Conservation (phyloP, 92 coral and sea anemone genomes). For the Hydrozoanthus gracilis region DNA sequence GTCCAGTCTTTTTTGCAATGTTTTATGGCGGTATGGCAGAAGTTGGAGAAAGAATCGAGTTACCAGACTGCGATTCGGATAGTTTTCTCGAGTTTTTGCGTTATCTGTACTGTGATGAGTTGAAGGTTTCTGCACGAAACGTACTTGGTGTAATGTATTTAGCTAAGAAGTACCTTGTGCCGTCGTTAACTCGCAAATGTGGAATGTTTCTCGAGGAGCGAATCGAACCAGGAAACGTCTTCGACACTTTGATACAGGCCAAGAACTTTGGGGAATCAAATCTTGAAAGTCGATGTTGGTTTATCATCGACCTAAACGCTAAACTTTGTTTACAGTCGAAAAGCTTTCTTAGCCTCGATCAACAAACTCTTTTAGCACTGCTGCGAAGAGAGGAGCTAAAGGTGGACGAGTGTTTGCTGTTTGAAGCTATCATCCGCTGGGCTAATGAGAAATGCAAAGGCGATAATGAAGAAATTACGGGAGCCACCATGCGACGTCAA, state of each 20-base stretch:
- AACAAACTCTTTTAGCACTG: slow-evolving; percentile 45
- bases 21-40: slow-evolving; percentile 78
- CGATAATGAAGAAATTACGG: slow-evolving; percentile 56
- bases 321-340: slow-evolving; percentile 55
- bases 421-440: slow-evolving; percentile 70
- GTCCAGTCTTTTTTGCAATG: slow-evolving; percentile 85
- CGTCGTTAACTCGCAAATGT: slow-evolving; percentile 71
- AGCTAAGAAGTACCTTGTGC: slow-evolving; percentile 78
- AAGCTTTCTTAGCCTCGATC: slow-evolving; percentile 61
- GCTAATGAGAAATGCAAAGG: slow-evolving; percentile 57
- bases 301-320: slow-evolving; percentile 63
- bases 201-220: slow-evolving; percentile 63
- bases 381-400: slow-evolving; percentile 64
- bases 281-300: slow-evolving; percentile 75
- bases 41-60: slow-evolving; percentile 53
- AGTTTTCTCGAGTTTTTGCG: slow-evolving; percentile 77
- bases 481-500: slow-evolving; percentile 54
- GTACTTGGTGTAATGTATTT: slow-evolving; percentile 73
- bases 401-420: slow-evolving; percentile 62
- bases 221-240: slow-evolving; percentile 72
- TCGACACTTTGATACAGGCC: slow-evolving; percentile 69
- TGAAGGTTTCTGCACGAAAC: slow-evolving; percentile 64
- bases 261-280: slow-evolving; percentile 66
- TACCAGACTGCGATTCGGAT: slow-evolving; percentile 72
- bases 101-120: slow-evolving; percentile 74